A percentile compares a stretch with the other conserved stretches of the same genome.
Evolutionary conservation across 2,797 vertebrate species (phyloP).

Genomic region (Sebastes nivosus): DNA sequence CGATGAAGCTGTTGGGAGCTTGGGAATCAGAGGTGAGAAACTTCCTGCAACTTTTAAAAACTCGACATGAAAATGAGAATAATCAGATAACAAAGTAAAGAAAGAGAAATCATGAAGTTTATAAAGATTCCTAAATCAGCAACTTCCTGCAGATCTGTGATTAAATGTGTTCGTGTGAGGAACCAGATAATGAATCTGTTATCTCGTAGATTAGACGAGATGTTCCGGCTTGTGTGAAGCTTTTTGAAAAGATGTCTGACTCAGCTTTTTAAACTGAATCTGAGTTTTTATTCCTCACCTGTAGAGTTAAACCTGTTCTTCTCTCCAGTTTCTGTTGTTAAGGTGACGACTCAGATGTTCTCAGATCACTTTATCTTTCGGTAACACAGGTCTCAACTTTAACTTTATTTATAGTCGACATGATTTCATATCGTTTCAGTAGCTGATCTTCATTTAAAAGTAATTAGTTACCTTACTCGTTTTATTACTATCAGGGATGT

Average conservation of each 20-base stretch:
- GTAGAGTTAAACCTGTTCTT: neutral
- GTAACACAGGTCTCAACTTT: no score
- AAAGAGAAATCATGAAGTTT: neutral
- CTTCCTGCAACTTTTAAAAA: neutral
- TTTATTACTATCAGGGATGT: no score
- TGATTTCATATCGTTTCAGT: neutral
- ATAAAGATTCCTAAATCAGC: neutral
- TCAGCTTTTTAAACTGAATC: neutral
- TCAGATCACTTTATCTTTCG: neutral
- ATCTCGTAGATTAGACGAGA: neutral
- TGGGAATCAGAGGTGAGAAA: constrained; percentile 65
- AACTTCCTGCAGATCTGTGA: neutral
- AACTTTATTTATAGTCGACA: neutral
- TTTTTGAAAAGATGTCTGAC: no score
- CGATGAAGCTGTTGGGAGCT: neutral
- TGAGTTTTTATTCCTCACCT: neutral
- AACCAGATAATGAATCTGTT: neutral
- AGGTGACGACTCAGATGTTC: no score
- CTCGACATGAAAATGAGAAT: neutral
- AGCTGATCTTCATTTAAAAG: neutral
- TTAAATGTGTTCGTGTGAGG: neutral
- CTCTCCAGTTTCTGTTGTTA: no score
- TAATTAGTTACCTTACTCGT: no score
- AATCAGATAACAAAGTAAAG: neutral
- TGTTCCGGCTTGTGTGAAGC: neutral